Evolutionary conservation across 2,797 vertebrate species (phyloP).

Genomic region (Hyperoplus immaculatus): DNA sequence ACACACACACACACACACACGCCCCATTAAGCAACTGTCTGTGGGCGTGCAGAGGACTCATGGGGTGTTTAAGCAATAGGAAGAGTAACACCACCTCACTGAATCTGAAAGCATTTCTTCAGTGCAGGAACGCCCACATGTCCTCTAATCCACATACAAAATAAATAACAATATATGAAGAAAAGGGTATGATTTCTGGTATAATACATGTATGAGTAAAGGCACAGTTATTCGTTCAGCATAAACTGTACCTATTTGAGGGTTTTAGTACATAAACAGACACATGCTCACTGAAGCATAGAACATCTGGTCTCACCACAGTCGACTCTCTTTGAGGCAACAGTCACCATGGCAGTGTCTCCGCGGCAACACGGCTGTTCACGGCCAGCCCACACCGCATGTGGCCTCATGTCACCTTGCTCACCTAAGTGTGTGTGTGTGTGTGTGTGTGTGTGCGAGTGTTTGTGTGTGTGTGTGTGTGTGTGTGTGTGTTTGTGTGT

Average conservation of each 20-base stretch:
- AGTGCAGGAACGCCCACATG: not conserved
- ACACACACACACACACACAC: conserved; percentile 9
- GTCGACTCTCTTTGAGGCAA: conserved; percentile 53
- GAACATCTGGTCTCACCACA: conserved; percentile 70
- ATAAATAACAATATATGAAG: not conserved
- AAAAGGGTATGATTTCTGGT: conserved; percentile 1
- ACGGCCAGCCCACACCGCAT: conserved; percentile 20
- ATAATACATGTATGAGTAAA: conserved; percentile 7
- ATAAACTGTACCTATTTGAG: not conserved
- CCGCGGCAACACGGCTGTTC: conserved; percentile 43
- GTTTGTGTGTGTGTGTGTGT: not conserved
- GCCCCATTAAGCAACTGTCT: conserved; percentile 18
- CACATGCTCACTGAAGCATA: conserved; percentile 29
- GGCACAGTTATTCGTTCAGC: not conserved
- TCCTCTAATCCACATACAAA: not conserved
- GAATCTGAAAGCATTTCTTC: conserved; percentile 35
- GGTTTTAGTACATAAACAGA: conserved; percentile 9
- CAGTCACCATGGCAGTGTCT: conserved; percentile 57
- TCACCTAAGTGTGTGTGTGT: not conserved
- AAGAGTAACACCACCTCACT: conserved; percentile 40
- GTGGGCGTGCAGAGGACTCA: conserved; percentile 13
- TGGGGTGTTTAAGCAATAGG: conserved; percentile 36
- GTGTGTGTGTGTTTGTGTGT: no score
- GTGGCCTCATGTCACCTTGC: conserved; percentile 43
- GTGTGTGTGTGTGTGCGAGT: not conserved